Percentiles rank a stretch among this genome's conserved stretches.
These are phyloP conservation scores for Nebria salina DNA, from an alignment of 2,888 invertebrate genomes.

Conservation along the genomic window DNA sequence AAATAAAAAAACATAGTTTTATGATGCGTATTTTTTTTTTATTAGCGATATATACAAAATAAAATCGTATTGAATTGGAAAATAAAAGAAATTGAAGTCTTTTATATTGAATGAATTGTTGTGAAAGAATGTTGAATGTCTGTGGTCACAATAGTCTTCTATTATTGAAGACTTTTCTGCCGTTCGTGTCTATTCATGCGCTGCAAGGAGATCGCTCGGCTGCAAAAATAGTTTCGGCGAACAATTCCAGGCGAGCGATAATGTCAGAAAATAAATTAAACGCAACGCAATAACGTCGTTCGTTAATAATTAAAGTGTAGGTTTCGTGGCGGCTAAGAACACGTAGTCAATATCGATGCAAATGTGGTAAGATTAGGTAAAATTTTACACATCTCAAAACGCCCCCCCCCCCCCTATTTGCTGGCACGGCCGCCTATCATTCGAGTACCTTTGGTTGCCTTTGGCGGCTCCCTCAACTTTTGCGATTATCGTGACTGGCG, in stretches of 20 bases:
- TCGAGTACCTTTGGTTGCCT: slow-evolving; percentile 20
- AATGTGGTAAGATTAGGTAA: slow-evolving; percentile 46
- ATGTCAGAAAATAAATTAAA: slow-evolving; percentile 38
- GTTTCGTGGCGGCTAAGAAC: slow-evolving; percentile 13
- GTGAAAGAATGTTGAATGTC: slow-evolving; percentile 39
- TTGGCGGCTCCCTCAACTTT: neutral
- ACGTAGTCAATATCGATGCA: slow-evolving; percentile 46
- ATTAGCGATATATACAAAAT: neutral
- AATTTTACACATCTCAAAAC: slow-evolving; percentile 33
- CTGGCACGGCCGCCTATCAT: slow-evolving; percentile 9
- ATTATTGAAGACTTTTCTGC: slow-evolving; percentile 37
- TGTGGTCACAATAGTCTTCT: slow-evolving; percentile 46
- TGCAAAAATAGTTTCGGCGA: slow-evolving; percentile 41
- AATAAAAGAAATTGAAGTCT: slow-evolving; percentile 20
- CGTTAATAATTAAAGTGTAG: slow-evolving; percentile 42
- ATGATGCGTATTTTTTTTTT: neutral
- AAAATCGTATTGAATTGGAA: slow-evolving; percentile 3
- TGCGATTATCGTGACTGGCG: slow-evolving; percentile 29
- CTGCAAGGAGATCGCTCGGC: slow-evolving; percentile 19
- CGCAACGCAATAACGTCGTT: slow-evolving; percentile 7
- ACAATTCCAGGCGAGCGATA: slow-evolving; percentile 31
- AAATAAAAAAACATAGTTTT: too few species aligned
- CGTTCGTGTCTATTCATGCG: slow-evolving; percentile 26
- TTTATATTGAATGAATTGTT: slow-evolving; percentile 34
- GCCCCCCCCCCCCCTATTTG: neutral